Evolutionary conservation across 2,888 invertebrate species (phyloP).

Genomic region (Lacanobia wlatinum): DNA sequence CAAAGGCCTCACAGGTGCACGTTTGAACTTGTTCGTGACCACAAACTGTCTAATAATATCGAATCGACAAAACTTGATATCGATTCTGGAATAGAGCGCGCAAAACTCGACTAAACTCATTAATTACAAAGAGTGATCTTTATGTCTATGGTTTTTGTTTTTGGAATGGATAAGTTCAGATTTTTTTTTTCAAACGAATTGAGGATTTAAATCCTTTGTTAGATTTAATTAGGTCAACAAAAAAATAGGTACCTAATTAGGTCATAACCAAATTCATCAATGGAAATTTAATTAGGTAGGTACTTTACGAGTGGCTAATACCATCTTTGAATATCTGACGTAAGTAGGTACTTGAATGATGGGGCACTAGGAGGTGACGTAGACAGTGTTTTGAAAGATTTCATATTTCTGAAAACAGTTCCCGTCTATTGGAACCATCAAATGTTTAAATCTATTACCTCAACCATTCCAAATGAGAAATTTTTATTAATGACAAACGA

Average conservation of each 20-base stretch:
- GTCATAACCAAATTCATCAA: neutral
- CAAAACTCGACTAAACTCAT: slow-evolving; percentile 37
- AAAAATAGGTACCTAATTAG: too few species aligned
- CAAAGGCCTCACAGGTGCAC: slow-evolving; percentile 55
- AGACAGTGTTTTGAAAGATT: too few species aligned
- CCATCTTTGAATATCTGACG: too few species aligned
- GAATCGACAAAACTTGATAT: slow-evolving; percentile 40
- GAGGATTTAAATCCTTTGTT: neutral
- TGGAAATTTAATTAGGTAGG: slow-evolving; percentile 14
- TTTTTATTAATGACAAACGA: too few species aligned
- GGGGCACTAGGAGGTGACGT: too few species aligned
- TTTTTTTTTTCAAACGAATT: neutral
- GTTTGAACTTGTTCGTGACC: slow-evolving; percentile 50
- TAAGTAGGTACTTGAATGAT: too few species aligned
- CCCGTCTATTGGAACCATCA: too few species aligned
- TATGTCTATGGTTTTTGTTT: slow-evolving; percentile 11
- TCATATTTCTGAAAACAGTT: too few species aligned
- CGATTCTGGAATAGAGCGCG: slow-evolving; percentile 27
- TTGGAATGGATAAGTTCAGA: neutral
- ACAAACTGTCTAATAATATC: slow-evolving; percentile 38
- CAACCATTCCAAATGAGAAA: too few species aligned
- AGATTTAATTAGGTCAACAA: neutral
- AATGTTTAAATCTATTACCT: too few species aligned
- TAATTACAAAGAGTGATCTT: slow-evolving; percentile 10
- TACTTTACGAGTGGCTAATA: neutral